Evolutionary conservation across 2,797 vertebrate genomes (phyloP), one percentile per base, ranked within the genome.

Genomic region (Leptoclinus maculatus): DNA sequence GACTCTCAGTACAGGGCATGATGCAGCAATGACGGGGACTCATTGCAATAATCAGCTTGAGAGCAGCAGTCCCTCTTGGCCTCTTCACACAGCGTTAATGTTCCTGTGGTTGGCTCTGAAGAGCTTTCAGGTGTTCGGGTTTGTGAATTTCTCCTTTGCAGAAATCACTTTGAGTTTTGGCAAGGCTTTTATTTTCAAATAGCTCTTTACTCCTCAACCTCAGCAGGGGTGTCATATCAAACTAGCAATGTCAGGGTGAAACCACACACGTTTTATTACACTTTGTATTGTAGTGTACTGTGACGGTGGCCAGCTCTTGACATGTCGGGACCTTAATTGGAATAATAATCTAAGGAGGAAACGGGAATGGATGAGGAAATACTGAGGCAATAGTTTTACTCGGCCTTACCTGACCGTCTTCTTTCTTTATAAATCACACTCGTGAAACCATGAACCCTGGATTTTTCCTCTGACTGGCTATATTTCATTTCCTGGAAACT

Each of bases 251-350:
- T 66, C 71, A 64, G 36, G 29, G 3, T 73, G 53, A 68, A 77
- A 45, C 45, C 36, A 36, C 51, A 60, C 39, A 9, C 49, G 13
- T 79, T 68, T 62, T 36, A 62, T 66, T 16, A 23, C 64, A 51
- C 25, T 29, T 56, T 38, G 54, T 64, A 47, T 29, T 51, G 51
- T 47, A 17, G 19, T 38, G 25, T n/a, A 25, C 51, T 38, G 39
- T 51, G 75, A 39, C 66, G 32, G 70, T 23, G 68, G 62, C 19
- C 56, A 36, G 41, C 54, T 58, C 66, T 78, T 69, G 72, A 73
- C 62, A 66, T 64, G 56, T 83, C 78, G 56, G 57, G 57, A 74
- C 71, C 79, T 69, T 84, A 45, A 87, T 87, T 78, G 86, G 68
- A 87, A 80, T 85, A 78, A 76, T 76, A 83, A 87, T 84, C 39